phyloP scores from a whole-genome alignment of 92 coral and sea anemone species.

The Metridium senile region DNA sequence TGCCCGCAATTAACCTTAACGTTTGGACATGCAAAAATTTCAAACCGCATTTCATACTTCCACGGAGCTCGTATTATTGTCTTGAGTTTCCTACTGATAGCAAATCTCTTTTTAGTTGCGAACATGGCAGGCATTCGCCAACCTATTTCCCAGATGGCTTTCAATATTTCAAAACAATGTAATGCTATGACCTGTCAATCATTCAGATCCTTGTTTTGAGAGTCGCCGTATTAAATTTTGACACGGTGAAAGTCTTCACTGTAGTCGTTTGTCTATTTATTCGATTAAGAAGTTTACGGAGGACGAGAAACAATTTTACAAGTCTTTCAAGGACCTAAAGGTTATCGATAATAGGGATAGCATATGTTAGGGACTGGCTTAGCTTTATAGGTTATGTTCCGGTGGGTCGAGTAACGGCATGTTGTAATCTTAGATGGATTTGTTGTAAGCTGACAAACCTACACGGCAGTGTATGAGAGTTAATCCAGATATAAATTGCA shows the following conservation, averaged over 20 bases:
- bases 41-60: not conserved
- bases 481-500: not conserved
- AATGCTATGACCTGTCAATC: not conserved
- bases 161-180: not conserved
- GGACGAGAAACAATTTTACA: not conserved
- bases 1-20: not conserved
- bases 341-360: not conserved
- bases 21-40: not conserved
- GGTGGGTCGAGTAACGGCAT: not conserved
- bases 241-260: too few species aligned
- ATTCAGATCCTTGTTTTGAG: not conserved
- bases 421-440: slow-evolving; percentile 2
- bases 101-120: not conserved
- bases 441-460: not conserved
- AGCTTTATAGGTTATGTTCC: not conserved
- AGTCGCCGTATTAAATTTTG: too few species aligned
- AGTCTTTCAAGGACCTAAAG: not conserved
- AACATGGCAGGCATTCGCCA: not conserved
- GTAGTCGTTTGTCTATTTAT: too few species aligned
- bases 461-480: not conserved
- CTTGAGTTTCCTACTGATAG: not conserved
- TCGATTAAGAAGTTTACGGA: not conserved
- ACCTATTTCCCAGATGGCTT: slow-evolving; percentile 1
- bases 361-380: not conserved
- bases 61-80: not conserved